Base-by-base conservation (phyloP, 2,797 vertebrate genomes). In the Poliocrania exsul region DNA sequence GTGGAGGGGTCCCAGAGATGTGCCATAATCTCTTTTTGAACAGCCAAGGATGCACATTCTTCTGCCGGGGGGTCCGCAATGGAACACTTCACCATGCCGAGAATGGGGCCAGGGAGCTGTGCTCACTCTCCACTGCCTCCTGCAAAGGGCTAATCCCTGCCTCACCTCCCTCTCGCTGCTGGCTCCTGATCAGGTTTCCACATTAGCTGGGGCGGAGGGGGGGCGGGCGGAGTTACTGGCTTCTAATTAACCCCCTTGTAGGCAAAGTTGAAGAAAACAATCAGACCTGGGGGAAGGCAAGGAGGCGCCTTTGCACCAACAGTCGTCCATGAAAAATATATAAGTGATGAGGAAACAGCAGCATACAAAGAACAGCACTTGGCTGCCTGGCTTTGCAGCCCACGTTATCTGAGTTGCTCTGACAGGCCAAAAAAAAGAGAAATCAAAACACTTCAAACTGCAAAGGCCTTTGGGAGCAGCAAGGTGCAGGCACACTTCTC, bases 21-120 rank as follows among this genome's bases (percentile, higher is more conserved):
- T 51, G n/a, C n/a, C 47, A 5, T 44, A 6, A 47, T 4, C 33
- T 60, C 7, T 3, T 70, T 82, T 25, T 25, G 40, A 67, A 35
- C 11, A 75, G 38, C 26, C 44, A 54, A 44, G 33, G 33, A 33
- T 42, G 35, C 64, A 38, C 0, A 1, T 60, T 51, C 40, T 77
- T 75, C 81, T 77, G 26, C 37, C 16, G 33, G 28, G 18, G 16
- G 3, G 2, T 23, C 33, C 0, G 0, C 35, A 7, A 5, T 37
- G 23, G 29, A 75, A 19, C 6, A 28, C 26, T 56, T 33, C 47
- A 33, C 5, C 0, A 2, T 14, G 49, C 40, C 29, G 2, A 38
- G 69, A 47, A 65, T 1, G 29, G 16, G 49, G 44, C 23, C 17
- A 11, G 44, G 65, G n/a, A 72, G 11, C n/a, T 0, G 0, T 6